Conservation (phyloP, 1,140 invertebrate genomes). For the Bombus waltoni region DNA sequence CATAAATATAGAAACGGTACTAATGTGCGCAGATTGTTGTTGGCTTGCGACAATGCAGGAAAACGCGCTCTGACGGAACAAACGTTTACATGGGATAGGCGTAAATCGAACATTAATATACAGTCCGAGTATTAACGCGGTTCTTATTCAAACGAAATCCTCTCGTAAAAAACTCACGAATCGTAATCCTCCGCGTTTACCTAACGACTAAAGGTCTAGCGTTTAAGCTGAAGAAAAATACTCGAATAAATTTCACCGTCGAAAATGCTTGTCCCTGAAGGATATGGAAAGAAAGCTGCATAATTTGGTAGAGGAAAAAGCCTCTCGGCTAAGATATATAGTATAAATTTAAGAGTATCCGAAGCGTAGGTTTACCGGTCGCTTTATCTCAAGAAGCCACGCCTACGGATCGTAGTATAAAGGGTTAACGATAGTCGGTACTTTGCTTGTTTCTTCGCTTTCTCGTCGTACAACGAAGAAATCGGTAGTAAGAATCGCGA, state of each 20-base stretch:
- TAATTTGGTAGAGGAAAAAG: not conserved
- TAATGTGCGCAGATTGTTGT: not conserved
- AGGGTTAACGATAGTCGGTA: conserved; percentile 47
- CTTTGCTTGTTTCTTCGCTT: not conserved
- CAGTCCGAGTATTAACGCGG: not conserved
- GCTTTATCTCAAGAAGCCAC: conserved; percentile 39
- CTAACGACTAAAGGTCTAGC: not conserved
- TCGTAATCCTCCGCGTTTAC: not conserved
- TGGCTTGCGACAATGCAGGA: too few relatives aligned
- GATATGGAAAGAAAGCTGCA: not conserved
- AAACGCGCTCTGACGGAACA: too few relatives aligned
- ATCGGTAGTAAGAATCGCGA: conserved; percentile 31
- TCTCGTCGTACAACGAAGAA: not conserved
- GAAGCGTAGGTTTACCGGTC: conserved; percentile 6
- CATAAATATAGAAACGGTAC: conserved; percentile 21
- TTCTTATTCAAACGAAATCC: not conserved
- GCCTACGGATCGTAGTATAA: conserved; percentile 29
- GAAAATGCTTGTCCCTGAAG: not conserved
- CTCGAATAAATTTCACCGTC: conserved; percentile 21
- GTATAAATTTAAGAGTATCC: conserved; percentile 41
- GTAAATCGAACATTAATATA: not conserved
- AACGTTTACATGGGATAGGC: too few relatives aligned
- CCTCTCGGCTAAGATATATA: not conserved
- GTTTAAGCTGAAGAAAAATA: conserved; percentile 26
- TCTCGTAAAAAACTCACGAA: not conserved